phyloP scores from a whole-genome alignment of 2,797 vertebrate species.

The Argya squamiceps region DNA sequence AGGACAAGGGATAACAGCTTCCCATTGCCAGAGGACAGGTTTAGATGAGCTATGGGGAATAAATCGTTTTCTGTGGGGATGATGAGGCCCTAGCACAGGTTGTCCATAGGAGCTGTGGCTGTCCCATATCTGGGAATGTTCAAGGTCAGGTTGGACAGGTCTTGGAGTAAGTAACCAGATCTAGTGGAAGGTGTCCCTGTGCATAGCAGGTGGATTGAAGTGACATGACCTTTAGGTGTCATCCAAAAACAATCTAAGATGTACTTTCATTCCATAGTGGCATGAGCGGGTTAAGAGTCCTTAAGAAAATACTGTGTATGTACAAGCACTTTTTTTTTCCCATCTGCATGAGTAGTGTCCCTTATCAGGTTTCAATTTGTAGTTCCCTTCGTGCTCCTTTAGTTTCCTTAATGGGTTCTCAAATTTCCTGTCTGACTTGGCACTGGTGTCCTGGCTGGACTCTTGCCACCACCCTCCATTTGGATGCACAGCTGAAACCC shows the following conservation, averaged over 20 bases:
- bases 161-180: background rate
- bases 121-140: background rate
- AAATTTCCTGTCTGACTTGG: background rate
- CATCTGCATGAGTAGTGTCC: background rate
- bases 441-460: background rate
- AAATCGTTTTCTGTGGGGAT: background rate
- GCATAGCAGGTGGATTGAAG: background rate
- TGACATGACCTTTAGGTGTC: background rate
- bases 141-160: background rate
- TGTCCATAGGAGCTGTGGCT: background rate
- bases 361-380: background rate
- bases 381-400: background rate
- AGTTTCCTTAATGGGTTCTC: background rate
- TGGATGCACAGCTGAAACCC: background rate
- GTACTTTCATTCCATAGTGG: background rate
- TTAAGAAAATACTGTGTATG: background rate
- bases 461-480: background rate
- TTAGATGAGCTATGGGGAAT: background rate
- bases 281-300: background rate
- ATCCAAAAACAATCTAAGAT: background rate
- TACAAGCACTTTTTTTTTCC: background rate
- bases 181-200: background rate
- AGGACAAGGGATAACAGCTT: background rate
- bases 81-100: background rate
- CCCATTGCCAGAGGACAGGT: background rate